Evolutionary conservation across 1,140 invertebrate species (phyloP), one percentile per base, ranked within the genome.

Genomic region (Conus betulinus): DNA sequence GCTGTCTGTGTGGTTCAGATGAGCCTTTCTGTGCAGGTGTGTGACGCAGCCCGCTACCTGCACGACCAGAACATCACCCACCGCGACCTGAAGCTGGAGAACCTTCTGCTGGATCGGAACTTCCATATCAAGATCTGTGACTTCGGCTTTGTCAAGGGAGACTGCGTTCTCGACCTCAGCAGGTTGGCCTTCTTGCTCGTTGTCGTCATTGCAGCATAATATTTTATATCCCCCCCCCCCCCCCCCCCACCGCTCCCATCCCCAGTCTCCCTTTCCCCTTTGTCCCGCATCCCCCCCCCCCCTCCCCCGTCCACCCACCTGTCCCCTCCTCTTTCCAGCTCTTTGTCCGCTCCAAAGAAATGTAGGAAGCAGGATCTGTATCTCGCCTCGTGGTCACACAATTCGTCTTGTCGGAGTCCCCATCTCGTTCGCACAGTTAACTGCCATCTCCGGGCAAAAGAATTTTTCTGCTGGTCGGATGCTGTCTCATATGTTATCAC

Each of bases 41-140:
- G 91, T 87, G 92, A 94, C 76, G 98, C 97, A 0, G 94, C 98
- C 0, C 96, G 97, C 79, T 99, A 98, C 93, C 96, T 98, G 8
- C 98, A 99, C 92, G 96, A 96, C 55, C 97, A 97, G 92, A 97
- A 98, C 90, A 98, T 99, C 85, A 97, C 98, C 3, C 98, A 99
- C 93, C 96, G 98, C 57, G 97, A 97, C 93, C 93, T 97, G 11
- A 99, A 98, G 95, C 98, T 98, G 92, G 98, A 98, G 95, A 99
- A 99, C 94, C 97, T 98, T 88, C 95, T 99, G 8, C 95, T 99
- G 0, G 98, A 98, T 5, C 96, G 96, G 84, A 96, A 97, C 67
- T 97, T 97, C 91, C 98, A 98, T 93, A 97, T 98, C 1, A 98
- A 98, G 94, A 95, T 99, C 39, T 97, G 98, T 3, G 98, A 99